Evolutionary conservation across 2,888 invertebrate species (phyloP), one percentile per base, ranked within the genome.

Genomic region (Corbicula japonica): DNA sequence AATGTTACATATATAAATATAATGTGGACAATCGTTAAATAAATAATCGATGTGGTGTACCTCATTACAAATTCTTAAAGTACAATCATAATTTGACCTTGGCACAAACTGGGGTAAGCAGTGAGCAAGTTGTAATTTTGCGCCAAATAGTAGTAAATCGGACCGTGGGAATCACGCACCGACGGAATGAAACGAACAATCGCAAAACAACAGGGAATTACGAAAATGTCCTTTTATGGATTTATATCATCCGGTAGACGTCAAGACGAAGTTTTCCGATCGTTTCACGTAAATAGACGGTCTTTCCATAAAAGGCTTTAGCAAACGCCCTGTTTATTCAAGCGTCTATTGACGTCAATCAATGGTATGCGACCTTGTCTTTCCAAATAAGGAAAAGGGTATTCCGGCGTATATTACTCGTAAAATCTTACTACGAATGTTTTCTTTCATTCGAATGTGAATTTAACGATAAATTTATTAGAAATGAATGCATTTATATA

Each of bases 351-450:
- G 84, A 87, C 87, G 86, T 87, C 86, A 86, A 77, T 75, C 44
- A 66, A 50, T 60, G 84, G 86, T 83, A 86, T 85, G 78, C 75
- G 83, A 69, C 84, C 86, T 88, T 87, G 86, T 84, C 66, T 73
- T 88, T 66, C 90, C 91, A 87, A 87, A 90, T 90, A 89, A 85
- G 91, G 91, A 82, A 86, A 86, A 84, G 81, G 75, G 72, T 83
- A 81, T 79, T 80, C 86, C 87, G 83, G 84, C 63, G 71, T 72
- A 72, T 15, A 44, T 58, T 26, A 32, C n/a, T 50, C 18, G 46
- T 58, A 54, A 66, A 48, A 46, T 15, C 23, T n/a, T 86, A 86
- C 86, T 86, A 86, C 69, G 81, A 38, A 71, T 68, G 77, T 83
- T 86, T 87, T 83, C 84, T 85, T 61, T 4, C 48, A 62, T 46